These are phyloP conservation scores for Acronicta psi DNA, from an alignment of 2,888 invertebrate species.

Conservation along the genomic window DNA sequence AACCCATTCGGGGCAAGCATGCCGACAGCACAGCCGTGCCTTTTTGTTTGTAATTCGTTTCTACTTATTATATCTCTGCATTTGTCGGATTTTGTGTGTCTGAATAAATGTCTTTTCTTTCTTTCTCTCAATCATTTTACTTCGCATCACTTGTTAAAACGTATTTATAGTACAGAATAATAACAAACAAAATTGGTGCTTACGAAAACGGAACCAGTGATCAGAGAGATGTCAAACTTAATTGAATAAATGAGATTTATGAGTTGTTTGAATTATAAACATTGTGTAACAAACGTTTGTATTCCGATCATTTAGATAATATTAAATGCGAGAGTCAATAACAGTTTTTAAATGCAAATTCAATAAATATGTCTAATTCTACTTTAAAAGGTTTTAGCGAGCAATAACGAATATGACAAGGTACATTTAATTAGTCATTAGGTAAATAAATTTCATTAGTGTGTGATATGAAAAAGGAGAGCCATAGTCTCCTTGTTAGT, in stretches of 20 bases:
- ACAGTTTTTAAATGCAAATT: background rate
- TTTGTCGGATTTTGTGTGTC: no score
- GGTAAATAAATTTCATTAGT: no score
- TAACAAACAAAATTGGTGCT: conserved; percentile 40
- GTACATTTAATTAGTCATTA: no score
- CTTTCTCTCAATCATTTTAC: background rate
- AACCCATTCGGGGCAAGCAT: no score
- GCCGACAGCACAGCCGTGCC: no score
- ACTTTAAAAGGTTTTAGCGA: background rate
- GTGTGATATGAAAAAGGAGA: no score
- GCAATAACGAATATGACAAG: no score
- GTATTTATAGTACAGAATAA: conserved; percentile 46
- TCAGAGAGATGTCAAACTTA: conserved; percentile 45
- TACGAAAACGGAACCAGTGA: conserved; percentile 41
- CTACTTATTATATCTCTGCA: no score
- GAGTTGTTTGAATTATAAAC: conserved; percentile 35
- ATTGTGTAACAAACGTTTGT: conserved; percentile 20
- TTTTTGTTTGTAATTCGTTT: no score
- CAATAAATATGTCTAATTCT: no score
- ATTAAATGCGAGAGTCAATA: background rate
- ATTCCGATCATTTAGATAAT: conserved; percentile 15
- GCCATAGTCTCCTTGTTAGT: no score
- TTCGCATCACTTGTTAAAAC: conserved; percentile 39
- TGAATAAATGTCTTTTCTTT: no score
- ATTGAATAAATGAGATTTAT: conserved; percentile 57